Base-by-base conservation (phyloP, 2,888 invertebrate genomes). In the Koerneria pararmatus region DNA sequence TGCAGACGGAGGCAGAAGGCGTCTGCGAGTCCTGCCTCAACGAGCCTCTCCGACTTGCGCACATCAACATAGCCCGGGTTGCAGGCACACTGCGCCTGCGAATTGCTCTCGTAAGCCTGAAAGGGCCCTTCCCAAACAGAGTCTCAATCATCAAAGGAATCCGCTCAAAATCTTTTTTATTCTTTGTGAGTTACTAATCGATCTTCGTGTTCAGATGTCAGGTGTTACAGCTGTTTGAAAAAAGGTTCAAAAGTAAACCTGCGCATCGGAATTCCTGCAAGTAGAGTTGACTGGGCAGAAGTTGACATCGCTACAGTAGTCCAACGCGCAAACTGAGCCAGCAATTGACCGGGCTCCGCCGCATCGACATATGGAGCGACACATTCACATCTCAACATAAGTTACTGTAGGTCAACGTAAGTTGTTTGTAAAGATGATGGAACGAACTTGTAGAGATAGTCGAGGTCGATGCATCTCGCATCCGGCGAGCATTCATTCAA, bases 201-300 rank as follows among this genome's bases (percentile, higher is more conserved):
- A n/a, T n/a, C n/a, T n/a, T n/a, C n/a, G n/a, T n/a, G n/a, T n/a
- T n/a, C n/a, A n/a, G n/a, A n/a, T n/a, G n/a, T n/a, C n/a, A n/a
- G n/a, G n/a, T n/a, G n/a, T n/a, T n/a, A n/a, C n/a, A n/a, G n/a
- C n/a, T n/a, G n/a, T n/a, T n/a, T n/a, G n/a, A n/a, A n/a, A n/a
- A n/a, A n/a, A n/a, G n/a, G n/a, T n/a, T n/a, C n/a, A n/a, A n/a
- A 1, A 27, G n/a, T 29, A 24, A 59, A 70, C 71, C 68, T 76
- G 68, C 34, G 77, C 70, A 15, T 75, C 90, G 83, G 92, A 89
- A 87, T 93, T 93, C 87, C 90, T 89, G 87, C 93, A 93, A 75
- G 91, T 90, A 71, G 93, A 92, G 85, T 93, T 93, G 83, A 88
- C 88, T 85, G 93, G 92, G 85, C 94, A 93, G 83, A 89, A 89